Conservation (phyloP, 1,140 invertebrate species). For the Stegodyphus dumicola region DNA sequence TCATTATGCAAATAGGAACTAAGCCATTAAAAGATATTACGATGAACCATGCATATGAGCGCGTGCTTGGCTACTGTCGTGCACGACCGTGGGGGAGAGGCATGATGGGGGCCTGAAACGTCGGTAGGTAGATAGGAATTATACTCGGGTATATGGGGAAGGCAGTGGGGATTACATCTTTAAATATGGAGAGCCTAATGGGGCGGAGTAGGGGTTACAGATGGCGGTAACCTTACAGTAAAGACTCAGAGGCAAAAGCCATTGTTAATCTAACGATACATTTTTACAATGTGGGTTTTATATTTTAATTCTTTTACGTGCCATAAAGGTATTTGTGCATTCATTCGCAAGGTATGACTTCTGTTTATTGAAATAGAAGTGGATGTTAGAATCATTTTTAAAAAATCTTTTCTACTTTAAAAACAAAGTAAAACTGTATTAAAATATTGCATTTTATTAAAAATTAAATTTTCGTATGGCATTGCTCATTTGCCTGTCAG, state of each 20-base stretch:
- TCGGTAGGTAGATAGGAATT: slow-evolving; percentile 9
- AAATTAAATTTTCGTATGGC: no score
- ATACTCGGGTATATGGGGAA: slow-evolving; percentile 1
- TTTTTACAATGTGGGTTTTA: slow-evolving; percentile 15
- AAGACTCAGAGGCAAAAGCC: slow-evolving; percentile 39
- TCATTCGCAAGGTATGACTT: no score
- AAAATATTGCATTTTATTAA: no score
- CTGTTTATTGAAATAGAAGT: no score
- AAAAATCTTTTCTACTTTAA: no score
- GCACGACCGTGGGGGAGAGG: neutral
- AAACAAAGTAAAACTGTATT: no score
- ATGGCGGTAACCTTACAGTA: slow-evolving; percentile 24
- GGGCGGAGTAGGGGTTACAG: slow-evolving; percentile 33
- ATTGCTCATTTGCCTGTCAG: no score
- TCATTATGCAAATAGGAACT: slow-evolving; percentile 51
- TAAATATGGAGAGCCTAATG: slow-evolving; percentile 42
- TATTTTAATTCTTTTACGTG: slow-evolving; percentile 2
- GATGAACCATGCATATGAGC: slow-evolving; percentile 36
- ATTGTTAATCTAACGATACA: slow-evolving; percentile 43
- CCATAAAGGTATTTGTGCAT: slow-evolving; percentile 2
- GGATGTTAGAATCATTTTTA: no score
- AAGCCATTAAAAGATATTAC: slow-evolving; percentile 53
- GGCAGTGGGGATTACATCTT: neutral
- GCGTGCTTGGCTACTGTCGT: slow-evolving; percentile 29
- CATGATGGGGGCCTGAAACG: neutral